Percentiles rank a stretch among this genome's conserved stretches.
These are phyloP conservation scores for Deroptyus accipitrinus DNA, from an alignment of 2,113 vertebrate species.

Conservation along the genomic window DNA sequence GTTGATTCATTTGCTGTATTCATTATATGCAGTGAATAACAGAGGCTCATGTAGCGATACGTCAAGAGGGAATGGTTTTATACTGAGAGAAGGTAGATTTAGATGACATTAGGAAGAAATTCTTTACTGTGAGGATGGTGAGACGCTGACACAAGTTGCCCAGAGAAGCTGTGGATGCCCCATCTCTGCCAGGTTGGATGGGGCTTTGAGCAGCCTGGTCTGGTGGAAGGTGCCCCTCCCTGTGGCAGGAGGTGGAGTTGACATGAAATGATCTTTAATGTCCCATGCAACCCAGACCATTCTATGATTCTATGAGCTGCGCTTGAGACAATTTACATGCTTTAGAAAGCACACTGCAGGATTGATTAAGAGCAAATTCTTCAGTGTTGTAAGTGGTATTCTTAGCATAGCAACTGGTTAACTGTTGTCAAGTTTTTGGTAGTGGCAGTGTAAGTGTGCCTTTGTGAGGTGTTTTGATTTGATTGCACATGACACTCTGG, in stretches of 20 bases:
- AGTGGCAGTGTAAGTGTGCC: neutral
- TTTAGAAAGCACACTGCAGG: neutral
- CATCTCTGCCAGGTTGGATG: neutral
- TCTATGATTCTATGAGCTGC: neutral
- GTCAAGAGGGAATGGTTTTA: neutral
- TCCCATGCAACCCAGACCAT: neutral
- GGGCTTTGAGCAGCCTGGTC: neutral
- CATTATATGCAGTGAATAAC: neutral
- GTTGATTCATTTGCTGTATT: neutral
- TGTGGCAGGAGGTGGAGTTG: neutral
- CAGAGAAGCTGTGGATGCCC: neutral
- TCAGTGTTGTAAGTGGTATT: neutral
- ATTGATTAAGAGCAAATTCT: neutral
- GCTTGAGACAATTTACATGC: neutral
- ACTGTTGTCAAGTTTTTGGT: neutral
- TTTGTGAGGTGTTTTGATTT: neutral
- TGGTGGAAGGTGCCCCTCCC: neutral
- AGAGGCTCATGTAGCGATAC: neutral
- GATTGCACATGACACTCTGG: neutral
- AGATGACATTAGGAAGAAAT: neutral
- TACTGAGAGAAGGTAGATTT: neutral
- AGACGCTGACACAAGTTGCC: neutral
- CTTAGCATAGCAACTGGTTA: neutral
- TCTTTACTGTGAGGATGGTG: neutral
- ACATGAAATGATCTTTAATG: neutral